Percentiles rank a stretch among this genome's conserved stretches.
Evolutionary conservation across 2,113 vertebrate genomes (phyloP).

Genomic region (Pycnonotus jocosus): DNA sequence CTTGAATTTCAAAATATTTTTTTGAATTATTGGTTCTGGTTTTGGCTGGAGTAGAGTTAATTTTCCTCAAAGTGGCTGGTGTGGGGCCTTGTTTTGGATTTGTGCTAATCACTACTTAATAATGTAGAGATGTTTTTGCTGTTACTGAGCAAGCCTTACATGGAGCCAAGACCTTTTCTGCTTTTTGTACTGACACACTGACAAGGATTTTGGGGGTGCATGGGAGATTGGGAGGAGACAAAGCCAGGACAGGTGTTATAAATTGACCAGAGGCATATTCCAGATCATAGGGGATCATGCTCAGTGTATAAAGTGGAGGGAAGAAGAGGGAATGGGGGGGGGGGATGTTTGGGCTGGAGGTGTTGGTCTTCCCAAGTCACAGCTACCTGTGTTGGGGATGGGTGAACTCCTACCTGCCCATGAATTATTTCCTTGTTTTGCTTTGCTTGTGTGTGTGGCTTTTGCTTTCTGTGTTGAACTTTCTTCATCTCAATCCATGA

Average conservation of each 20-base stretch:
- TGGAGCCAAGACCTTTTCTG: not conserved
- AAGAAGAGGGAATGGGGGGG: not conserved
- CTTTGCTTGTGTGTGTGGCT: not conserved
- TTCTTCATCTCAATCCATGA: not conserved
- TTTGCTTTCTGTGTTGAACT: not conserved
- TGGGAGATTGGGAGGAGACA: not conserved
- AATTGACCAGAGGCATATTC: not conserved
- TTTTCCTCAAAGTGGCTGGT: not conserved
- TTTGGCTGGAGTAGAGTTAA: not conserved
- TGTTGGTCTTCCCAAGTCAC: not conserved
- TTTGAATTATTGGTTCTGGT: not conserved
- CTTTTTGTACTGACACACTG: not conserved
- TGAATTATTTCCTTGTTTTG: not conserved
- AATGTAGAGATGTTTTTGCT: not conserved
- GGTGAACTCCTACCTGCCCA: not conserved
- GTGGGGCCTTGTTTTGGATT: not conserved
- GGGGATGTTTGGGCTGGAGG: not conserved
- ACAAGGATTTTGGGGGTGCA: not conserved
- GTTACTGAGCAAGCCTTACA: not conserved
- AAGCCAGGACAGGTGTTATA: not conserved
- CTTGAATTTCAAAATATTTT: not conserved
- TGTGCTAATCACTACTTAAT: accelerated
- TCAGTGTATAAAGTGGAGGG: not conserved
- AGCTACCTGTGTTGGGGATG: not conserved
- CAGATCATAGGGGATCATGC: not conserved